These are phyloP conservation scores for Forbesichthys agassizii DNA, from an alignment of 2,113 vertebrate genomes.

Conservation along the genomic window DNA sequence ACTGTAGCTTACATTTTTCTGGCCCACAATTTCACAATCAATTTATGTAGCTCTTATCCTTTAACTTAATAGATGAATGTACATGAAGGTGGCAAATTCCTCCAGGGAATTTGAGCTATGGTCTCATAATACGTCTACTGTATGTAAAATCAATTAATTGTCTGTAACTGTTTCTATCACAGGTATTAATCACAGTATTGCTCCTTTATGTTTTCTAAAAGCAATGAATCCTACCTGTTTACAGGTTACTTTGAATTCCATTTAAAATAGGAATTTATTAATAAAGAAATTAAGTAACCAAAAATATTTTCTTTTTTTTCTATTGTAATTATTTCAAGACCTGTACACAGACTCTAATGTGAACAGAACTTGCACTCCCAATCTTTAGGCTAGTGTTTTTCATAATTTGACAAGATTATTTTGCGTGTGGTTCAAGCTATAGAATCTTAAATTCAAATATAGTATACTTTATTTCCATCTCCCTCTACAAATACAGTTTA, in stretches of 20 bases:
- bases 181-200: constrained; percentile 1
- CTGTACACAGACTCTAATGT: constrained; percentile 33
- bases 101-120: constrained; percentile 14
- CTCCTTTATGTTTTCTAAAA: constrained; percentile 15
- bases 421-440: constrained; percentile 10
- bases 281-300: constrained; percentile 2
- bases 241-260: constrained; percentile 4
- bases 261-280: constrained; percentile 12
- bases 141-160: constrained; percentile 4
- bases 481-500: too few relatives aligned
- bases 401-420: constrained; percentile 15
- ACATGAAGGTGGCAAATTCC: too few relatives aligned
- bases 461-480: too few relatives aligned
- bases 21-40: too few relatives aligned
- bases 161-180: constrained; percentile 33
- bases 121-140: constrained; percentile 6
- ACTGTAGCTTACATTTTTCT: too few relatives aligned
- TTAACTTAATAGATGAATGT: too few relatives aligned
- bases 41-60: too few relatives aligned
- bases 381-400: constrained; percentile 5
- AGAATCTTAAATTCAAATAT: constrained; percentile 6
- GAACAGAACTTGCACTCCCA: constrained; percentile 18
- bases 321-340: constrained; percentile 1
- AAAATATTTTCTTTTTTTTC: too few relatives aligned
- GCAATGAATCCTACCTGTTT: background rate